These are phyloP conservation scores for Sturmia bella DNA, from an alignment of 2,888 invertebrate genomes.

Conservation along the genomic window DNA sequence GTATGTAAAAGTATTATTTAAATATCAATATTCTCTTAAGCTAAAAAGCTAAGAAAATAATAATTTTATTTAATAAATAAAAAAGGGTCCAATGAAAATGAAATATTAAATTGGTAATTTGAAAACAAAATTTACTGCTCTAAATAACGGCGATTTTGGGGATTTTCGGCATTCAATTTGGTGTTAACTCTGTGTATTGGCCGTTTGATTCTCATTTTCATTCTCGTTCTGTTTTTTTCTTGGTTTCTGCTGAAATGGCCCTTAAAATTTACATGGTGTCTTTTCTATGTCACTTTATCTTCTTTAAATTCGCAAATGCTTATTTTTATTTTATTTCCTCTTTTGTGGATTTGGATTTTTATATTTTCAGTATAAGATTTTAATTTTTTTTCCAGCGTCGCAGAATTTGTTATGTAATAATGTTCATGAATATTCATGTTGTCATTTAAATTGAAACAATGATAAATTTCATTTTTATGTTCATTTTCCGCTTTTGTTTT, in stretches of 20 bases:
- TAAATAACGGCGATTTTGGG: too few species aligned
- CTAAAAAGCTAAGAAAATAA: too few species aligned
- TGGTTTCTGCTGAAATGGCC: slow-evolving; percentile 44
- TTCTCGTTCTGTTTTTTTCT: slow-evolving; percentile 12
- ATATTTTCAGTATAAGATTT: slow-evolving; percentile 44
- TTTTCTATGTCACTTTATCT: slow-evolving; percentile 5
- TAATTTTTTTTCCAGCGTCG: slow-evolving; percentile 58
- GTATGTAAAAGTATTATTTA: too few species aligned
- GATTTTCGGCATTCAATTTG: too few species aligned
- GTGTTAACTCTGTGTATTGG: too few species aligned
- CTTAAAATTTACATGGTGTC: slow-evolving; percentile 51
- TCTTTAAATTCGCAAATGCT: slow-evolving; percentile 37
- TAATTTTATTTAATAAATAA: too few species aligned
- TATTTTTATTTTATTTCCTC: slow-evolving; percentile 45
- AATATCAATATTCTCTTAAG: too few species aligned
- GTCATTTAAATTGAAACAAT: slow-evolving; percentile 69
- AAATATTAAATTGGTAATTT: too few species aligned
- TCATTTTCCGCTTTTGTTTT: slow-evolving; percentile 22
- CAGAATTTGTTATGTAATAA: slow-evolving; percentile 70
- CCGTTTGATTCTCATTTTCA: neutral
- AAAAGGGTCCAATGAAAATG: too few species aligned
- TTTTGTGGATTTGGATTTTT: slow-evolving; percentile 52
- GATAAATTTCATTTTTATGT: slow-evolving; percentile 66
- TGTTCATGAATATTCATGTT: slow-evolving; percentile 69
- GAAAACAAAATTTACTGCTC: too few species aligned